Conservation (phyloP, 2,797 vertebrate genomes). For the Enteromius anoplus region DNA sequence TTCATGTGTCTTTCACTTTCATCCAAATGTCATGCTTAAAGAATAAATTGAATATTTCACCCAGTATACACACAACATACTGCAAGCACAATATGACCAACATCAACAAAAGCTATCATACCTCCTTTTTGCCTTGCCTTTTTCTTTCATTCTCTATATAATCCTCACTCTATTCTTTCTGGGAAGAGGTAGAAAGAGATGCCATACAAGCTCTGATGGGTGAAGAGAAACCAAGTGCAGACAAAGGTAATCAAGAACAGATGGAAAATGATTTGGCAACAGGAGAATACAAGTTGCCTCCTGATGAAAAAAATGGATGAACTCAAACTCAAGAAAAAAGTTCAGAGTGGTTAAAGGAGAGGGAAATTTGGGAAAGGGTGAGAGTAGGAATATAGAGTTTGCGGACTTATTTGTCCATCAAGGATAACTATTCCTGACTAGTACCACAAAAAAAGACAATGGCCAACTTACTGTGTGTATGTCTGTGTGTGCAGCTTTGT, state of each 20-base stretch:
- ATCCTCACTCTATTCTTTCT: conserved; percentile 57
- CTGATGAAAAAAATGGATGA: conserved; percentile 63
- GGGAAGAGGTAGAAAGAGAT: conserved; percentile 68
- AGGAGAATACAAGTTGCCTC: conserved; percentile 81
- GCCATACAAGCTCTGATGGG: conserved; percentile 77
- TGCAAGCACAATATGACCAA: background rate
- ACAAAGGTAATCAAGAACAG: conserved; percentile 92
- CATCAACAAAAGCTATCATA: conserved; percentile 9
- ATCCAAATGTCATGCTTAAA: background rate
- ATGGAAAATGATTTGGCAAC: conserved; percentile 85
- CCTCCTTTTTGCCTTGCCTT: background rate
- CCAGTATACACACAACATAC: too few species aligned
- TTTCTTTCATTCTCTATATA: conserved; percentile 29
- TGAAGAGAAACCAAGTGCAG: conserved; percentile 81
- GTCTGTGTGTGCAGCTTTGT: conserved; percentile 40
- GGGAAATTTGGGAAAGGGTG: conserved; percentile 2
- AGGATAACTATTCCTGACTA: conserved; percentile 67
- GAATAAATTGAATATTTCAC: background rate
- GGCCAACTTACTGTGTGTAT: conserved; percentile 35
- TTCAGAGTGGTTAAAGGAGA: conserved; percentile 49
- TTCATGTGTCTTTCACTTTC: background rate
- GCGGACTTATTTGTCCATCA: conserved; percentile 62
- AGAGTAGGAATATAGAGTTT: background rate
- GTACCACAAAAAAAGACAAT: conserved; percentile 49
- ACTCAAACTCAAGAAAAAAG: conserved; percentile 50